These are phyloP conservation scores for Oegoconia quadripuncta DNA, from an alignment of 2,888 invertebrate species.

Conservation along the genomic window DNA sequence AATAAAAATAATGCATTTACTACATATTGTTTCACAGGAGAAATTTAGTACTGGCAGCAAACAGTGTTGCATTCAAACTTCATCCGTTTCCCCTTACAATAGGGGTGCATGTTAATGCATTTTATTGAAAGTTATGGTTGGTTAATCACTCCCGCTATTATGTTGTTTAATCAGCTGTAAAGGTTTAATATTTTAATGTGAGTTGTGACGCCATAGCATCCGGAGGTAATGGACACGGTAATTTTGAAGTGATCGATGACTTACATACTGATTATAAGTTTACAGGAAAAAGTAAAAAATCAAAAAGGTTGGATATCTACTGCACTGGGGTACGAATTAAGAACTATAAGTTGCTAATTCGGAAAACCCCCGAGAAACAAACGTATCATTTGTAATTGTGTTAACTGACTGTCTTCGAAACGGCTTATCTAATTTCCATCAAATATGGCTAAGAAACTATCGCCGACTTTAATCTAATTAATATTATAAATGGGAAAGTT, in stretches of 20 bases:
- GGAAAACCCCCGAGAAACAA: too few species aligned
- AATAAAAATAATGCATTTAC: constrained; percentile 25
- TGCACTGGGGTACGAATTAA: too few species aligned
- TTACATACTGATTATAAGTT: neutral
- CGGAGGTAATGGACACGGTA: constrained; percentile 5
- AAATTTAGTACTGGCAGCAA: too few species aligned
- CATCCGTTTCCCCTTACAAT: neutral
- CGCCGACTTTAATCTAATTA: too few species aligned
- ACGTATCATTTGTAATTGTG: too few species aligned
- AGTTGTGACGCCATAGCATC: constrained; percentile 26
- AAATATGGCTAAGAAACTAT: too few species aligned
- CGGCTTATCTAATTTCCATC: too few species aligned
- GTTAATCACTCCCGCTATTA: constrained; percentile 30
- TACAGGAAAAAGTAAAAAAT: too few species aligned
- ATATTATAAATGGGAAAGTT: too few species aligned
- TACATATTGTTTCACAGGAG: constrained; percentile 6
- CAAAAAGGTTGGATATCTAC: too few species aligned
- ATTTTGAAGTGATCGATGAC: neutral
- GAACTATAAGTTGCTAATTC: too few species aligned
- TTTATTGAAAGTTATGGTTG: constrained; percentile 2
- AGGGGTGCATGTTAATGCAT: neutral
- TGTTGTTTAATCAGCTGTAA: constrained; percentile 58
- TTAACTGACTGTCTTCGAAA: too few species aligned
- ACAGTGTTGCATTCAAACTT: constrained; percentile 4
- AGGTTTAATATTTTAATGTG: constrained; percentile 42